Conservation (phyloP, 2,797 vertebrate species). For the Saxicola maurus region DNA sequence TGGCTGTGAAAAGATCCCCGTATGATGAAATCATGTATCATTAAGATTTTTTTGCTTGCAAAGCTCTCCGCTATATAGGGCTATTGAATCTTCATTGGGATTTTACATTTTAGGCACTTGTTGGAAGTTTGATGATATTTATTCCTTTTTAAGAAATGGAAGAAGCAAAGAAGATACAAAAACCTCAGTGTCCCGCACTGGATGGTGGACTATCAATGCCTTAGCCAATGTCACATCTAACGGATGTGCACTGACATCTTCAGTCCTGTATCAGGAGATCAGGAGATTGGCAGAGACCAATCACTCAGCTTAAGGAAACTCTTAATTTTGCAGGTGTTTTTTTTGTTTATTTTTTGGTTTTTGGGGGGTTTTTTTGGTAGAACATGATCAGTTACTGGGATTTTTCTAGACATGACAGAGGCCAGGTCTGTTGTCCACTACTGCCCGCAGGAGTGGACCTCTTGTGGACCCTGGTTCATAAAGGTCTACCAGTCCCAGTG, state of each 20-base stretch:
- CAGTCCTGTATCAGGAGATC: background rate
- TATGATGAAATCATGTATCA: background rate
- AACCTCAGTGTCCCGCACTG: background rate
- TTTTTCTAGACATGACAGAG: background rate
- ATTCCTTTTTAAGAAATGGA: background rate
- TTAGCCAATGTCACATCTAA: background rate
- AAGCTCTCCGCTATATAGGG: background rate
- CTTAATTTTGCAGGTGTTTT: background rate
- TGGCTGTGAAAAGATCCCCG: background rate
- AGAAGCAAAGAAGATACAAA: background rate
- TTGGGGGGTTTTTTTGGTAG: background rate
- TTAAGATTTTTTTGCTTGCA: background rate
- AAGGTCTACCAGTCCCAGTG: background rate
- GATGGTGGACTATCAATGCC: background rate
- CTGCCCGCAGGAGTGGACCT: fast-evolving
- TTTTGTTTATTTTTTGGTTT: too few relatives aligned
- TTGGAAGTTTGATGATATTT: background rate
- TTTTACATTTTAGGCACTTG: background rate
- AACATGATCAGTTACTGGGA: background rate
- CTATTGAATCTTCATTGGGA: background rate
- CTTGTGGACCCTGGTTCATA: background rate
- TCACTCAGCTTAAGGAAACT: background rate
- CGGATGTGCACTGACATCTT: background rate
- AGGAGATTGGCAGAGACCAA: background rate
- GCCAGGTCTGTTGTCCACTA: background rate